These are phyloP conservation scores for Vanessa tameamea DNA, from an alignment of 1,140 invertebrate species.

Conservation along the genomic window DNA sequence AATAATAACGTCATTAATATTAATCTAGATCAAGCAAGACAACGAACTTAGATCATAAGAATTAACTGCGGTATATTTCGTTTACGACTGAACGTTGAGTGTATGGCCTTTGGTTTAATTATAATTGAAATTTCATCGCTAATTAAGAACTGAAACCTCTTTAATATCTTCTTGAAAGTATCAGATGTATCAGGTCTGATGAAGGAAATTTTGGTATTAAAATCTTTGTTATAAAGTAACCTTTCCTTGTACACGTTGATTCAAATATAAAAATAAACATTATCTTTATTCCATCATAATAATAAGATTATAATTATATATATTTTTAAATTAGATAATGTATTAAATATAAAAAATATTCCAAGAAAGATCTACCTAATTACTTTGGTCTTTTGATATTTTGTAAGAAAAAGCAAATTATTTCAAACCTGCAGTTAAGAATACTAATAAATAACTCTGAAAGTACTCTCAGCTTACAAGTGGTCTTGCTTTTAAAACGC, in stretches of 20 bases:
- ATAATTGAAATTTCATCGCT: too few species aligned
- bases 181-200: not conserved
- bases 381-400: not conserved
- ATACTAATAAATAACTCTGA: not conserved
- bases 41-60: too few species aligned
- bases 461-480: slow-evolving; percentile 4
- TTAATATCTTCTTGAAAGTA: not conserved
- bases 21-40: too few species aligned
- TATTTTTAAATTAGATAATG: too few species aligned
- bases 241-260: not conserved
- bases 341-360: too few species aligned
- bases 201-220: not conserved
- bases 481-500: slow-evolving; percentile 7
- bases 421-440: not conserved
- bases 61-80: too few species aligned
- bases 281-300: not conserved
- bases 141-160: not conserved
- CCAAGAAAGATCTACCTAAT: too few species aligned
- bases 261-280: not conserved
- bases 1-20: too few species aligned
- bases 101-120: too few species aligned
- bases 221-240: too few species aligned
- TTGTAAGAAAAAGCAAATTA: not conserved
- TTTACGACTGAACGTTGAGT: too few species aligned
- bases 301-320: too few species aligned